Evolutionary conservation across 30 jellyfish, hydroid and myxozoan genomes (phyloP).

Genomic region (Aurelia aurita complex sp. Pacific): DNA sequence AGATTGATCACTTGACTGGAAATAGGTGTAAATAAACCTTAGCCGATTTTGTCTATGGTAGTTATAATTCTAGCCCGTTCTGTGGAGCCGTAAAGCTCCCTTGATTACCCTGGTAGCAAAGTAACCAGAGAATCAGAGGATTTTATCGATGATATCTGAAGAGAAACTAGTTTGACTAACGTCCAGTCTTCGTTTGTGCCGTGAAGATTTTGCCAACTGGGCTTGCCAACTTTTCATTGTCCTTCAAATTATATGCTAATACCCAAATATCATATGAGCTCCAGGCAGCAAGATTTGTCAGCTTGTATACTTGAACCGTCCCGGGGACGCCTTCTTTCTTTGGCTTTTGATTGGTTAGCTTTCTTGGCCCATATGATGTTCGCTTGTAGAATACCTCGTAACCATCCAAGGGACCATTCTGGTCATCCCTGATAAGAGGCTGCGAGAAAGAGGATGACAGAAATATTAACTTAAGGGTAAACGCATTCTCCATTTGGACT

Average conservation of each 20-base stretch:
- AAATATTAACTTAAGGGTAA: not conserved
- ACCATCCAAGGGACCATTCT: conserved; percentile 76
- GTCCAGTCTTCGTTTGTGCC: conserved; percentile 36
- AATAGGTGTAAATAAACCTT: too few relatives aligned
- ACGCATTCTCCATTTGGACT: too few relatives aligned
- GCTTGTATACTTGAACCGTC: conserved; percentile 30
- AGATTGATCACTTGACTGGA: too few relatives aligned
- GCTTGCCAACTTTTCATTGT: conserved; percentile 54
- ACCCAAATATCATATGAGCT: conserved; percentile 73
- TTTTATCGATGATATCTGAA: too few relatives aligned
- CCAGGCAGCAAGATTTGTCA: conserved; percentile 84
- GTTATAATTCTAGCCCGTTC: too few relatives aligned
- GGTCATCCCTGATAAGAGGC: conserved; percentile 43
- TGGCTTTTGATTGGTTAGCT: conserved; percentile 14
- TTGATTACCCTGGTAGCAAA: too few relatives aligned
- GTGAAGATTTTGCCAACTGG: conserved; percentile 36
- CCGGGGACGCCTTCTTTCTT: conserved; percentile 61
- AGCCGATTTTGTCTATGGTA: too few relatives aligned
- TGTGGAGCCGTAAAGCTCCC: too few relatives aligned
- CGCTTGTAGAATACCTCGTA: conserved; percentile 64
- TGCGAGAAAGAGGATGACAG: not conserved
- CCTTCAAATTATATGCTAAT: conserved; percentile 68
- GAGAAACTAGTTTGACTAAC: conserved; percentile 9
- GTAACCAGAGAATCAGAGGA: too few relatives aligned
- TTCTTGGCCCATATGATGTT: conserved; percentile 21